Percentiles rank a stretch among this genome's conserved stretches.
Conservation (phyloP, 2,113 vertebrate species). For the Crotalus tigris region DNA sequence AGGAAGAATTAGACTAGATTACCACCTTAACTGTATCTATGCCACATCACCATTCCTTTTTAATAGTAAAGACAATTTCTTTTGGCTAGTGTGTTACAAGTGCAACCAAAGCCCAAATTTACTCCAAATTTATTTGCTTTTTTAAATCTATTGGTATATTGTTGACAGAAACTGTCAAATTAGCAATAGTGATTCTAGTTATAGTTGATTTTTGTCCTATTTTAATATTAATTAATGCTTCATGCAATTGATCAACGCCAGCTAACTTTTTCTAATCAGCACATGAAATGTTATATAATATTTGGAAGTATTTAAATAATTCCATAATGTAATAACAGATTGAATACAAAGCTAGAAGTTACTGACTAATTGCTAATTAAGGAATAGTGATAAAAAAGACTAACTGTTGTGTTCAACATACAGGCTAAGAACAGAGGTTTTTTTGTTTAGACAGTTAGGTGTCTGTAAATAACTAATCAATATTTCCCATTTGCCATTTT, state of each 20-base stretch:
- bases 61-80: no score
- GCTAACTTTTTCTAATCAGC: no score
- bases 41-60: no score
- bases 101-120: no score
- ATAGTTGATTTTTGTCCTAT: no score
- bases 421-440: neutral
- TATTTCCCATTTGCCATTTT: neutral
- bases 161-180: neutral
- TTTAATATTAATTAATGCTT: no score
- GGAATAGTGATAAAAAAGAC: neutral
- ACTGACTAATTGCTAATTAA: neutral
- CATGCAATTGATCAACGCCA: no score
- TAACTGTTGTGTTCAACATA: neutral
- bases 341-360: neutral
- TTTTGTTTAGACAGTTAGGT: neutral
- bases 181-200: no score
- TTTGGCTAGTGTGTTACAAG: no score
- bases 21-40: no score
- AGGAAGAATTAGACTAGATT: no score
- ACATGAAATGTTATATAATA: neutral
- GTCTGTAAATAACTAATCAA: neutral
- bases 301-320: neutral
- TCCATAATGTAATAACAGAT: neutral
- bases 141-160: neutral
- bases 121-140: neutral